phyloP scores from a whole-genome alignment of 1,140 invertebrate genomes.

The Centruroides sculpturatus region DNA sequence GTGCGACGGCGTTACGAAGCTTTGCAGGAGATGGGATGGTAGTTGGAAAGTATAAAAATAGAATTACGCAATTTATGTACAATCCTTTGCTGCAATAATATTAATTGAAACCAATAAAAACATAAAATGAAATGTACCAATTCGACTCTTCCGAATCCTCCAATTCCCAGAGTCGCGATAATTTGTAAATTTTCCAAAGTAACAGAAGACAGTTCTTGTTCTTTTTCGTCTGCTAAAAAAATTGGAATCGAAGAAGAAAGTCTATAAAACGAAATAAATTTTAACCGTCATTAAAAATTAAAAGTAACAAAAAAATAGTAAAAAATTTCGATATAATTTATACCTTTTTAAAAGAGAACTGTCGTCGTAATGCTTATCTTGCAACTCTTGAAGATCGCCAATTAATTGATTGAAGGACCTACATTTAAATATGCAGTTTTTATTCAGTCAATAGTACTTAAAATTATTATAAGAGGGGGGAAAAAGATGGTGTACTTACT shows the following conservation, averaged over 20 bases:
- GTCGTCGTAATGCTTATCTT: conserved; percentile 72
- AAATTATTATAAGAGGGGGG: conserved; percentile 1
- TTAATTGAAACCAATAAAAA: too few relatives aligned
- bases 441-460: too few relatives aligned
- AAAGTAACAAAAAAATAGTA: neutral
- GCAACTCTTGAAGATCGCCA: conserved; percentile 67
- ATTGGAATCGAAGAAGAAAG: neutral
- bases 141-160: conserved; percentile 84
- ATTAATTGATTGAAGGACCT: conserved; percentile 84
- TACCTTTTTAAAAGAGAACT: conserved; percentile 14
- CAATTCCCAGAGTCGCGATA: conserved; percentile 84
- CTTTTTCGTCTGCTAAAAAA: neutral
- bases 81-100: too few relatives aligned
- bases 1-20: too few relatives aligned
- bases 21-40: too few relatives aligned
- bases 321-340: neutral
- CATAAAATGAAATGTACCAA: conserved; percentile 60
- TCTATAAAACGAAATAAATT: neutral
- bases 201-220: conserved; percentile 47
- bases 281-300: neutral
- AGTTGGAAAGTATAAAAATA: too few relatives aligned
- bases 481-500: conserved; percentile 29
- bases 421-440: conserved; percentile 8
- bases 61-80: too few relatives aligned
- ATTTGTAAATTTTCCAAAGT: conserved; percentile 62